Conservation (phyloP, 2,113 vertebrate genomes). For the Peromyscus californicus region DNA sequence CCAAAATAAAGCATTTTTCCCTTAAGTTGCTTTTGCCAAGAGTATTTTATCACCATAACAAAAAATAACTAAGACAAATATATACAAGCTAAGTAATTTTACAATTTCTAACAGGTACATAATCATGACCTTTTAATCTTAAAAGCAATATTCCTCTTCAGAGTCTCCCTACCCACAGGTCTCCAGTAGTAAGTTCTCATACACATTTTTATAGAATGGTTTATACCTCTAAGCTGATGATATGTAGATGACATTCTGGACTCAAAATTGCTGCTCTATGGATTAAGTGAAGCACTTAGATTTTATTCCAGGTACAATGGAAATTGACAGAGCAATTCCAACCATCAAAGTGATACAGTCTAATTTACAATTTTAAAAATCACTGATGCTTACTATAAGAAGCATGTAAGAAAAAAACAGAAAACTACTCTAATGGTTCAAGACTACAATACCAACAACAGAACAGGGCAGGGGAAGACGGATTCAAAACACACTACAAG, state of each 20-base stretch:
- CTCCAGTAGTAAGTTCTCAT: neutral
- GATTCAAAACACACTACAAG: neutral
- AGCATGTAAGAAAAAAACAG: neutral
- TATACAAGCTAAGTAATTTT: neutral
- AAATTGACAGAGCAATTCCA: conserved; percentile 27
- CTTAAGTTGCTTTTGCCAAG: neutral
- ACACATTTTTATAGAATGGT: neutral
- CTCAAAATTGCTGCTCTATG: neutral
- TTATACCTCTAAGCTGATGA: neutral
- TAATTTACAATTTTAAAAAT: neutral
- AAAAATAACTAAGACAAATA: neutral
- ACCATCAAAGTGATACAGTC: neutral
- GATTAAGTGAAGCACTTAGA: neutral
- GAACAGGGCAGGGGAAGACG: neutral
- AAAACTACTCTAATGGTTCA: neutral
- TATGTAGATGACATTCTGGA: neutral
- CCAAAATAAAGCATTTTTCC: neutral
- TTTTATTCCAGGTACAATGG: neutral
- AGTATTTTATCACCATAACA: neutral
- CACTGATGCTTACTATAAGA: neutral
- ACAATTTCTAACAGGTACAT: neutral
- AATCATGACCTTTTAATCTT: neutral
- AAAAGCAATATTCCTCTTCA: neutral
- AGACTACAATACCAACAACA: neutral
- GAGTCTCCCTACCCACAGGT: neutral